Conservation (phyloP, 2,888 invertebrate genomes). For the Noctua fimbriata region DNA sequence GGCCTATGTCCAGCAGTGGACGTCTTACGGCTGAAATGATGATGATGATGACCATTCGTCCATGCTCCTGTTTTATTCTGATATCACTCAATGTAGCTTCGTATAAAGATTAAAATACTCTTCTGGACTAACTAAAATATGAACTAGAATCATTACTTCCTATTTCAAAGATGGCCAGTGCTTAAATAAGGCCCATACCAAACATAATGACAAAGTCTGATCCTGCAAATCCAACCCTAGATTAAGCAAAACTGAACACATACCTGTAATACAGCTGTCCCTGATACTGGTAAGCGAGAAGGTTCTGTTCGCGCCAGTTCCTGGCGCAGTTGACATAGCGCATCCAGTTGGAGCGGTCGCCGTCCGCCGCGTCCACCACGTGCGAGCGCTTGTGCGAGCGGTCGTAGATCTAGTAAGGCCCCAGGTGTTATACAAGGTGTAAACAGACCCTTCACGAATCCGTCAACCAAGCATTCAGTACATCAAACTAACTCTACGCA, state of each 20-base stretch:
- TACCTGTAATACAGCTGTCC: slow-evolving; percentile 86
- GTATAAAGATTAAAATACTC: too few relatives aligned
- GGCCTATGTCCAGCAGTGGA: too few relatives aligned
- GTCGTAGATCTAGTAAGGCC: slow-evolving; percentile 49
- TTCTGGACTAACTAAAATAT: too few relatives aligned
- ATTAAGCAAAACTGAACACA: neutral
- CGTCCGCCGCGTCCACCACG: slow-evolving; percentile 84
- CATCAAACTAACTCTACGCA: too few relatives aligned
- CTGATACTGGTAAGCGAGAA: slow-evolving; percentile 90
- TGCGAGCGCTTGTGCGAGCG: slow-evolving; percentile 51
- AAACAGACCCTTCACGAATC: too few relatives aligned
- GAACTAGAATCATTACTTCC: too few relatives aligned
- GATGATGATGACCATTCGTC: too few relatives aligned
- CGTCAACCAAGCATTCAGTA: too few relatives aligned
- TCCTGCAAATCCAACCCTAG: neutral
- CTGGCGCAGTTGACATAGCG: slow-evolving; percentile 90
- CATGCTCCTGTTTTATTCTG: too few relatives aligned
- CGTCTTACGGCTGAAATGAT: too few relatives aligned
- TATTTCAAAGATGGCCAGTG: neutral
- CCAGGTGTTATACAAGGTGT: neutral
- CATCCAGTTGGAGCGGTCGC: slow-evolving; percentile 89
- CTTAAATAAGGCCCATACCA: neutral
- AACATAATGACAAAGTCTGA: neutral
- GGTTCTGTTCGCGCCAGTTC: slow-evolving; percentile 88
- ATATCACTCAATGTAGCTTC: too few relatives aligned